Evolutionary conservation across 1,140 invertebrate genomes (phyloP).

Genomic region (Heterodera schachtii): DNA sequence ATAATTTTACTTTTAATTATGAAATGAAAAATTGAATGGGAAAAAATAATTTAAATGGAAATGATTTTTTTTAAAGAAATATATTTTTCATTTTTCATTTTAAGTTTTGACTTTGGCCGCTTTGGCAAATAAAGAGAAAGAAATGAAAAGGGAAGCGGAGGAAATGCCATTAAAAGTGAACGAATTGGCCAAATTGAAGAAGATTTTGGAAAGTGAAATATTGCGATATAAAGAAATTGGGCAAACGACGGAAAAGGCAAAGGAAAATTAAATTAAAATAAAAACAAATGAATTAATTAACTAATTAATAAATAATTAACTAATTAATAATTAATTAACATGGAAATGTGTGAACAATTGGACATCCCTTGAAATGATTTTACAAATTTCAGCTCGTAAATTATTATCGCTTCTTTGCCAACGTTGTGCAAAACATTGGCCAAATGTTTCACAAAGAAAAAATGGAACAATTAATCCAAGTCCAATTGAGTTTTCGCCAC

Average conservation of each 20-base stretch:
- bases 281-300: too few species aligned
- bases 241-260: background rate
- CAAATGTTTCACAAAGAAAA: background rate
- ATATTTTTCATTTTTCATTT: too few species aligned
- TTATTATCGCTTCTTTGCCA: background rate
- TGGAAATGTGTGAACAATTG: too few species aligned
- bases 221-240: background rate
- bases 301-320: too few species aligned
- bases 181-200: background rate
- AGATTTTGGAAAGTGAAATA: background rate
- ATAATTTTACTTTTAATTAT: too few species aligned
- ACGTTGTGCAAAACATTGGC: background rate
- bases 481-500: background rate
- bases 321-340: too few species aligned
- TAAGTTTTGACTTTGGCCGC: background rate
- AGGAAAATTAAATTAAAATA: background rate
- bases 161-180: background rate
- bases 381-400: background rate
- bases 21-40: too few species aligned
- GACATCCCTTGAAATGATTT: too few species aligned
- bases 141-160: background rate
- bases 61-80: too few species aligned
- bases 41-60: too few species aligned
- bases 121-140: background rate
- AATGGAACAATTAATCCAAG: background rate